Conservation (phyloP, 2,888 invertebrate genomes). For the Conops quadrifasciatus region DNA sequence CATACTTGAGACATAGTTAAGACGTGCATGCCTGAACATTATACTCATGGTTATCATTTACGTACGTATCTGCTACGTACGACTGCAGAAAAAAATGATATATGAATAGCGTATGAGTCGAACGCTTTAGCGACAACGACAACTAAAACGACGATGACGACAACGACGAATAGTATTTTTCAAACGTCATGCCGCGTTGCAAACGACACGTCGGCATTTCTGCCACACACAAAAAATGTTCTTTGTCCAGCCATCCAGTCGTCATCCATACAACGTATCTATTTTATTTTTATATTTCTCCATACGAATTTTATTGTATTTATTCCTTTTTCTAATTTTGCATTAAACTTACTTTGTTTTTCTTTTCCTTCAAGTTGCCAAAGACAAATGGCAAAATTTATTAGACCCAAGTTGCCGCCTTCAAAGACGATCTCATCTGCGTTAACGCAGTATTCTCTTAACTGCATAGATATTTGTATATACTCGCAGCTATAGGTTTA, state of each 20-base stretch:
- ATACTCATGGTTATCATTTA: background rate
- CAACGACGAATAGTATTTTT: constrained; percentile 44
- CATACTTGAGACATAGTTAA: constrained; percentile 10
- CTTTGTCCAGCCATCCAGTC: constrained; percentile 24
- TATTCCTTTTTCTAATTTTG: constrained; percentile 16
- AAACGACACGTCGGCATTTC: constrained; percentile 47
- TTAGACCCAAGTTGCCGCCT: constrained; percentile 12
- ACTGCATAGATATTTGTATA: no score
- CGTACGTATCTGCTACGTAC: constrained; percentile 21
- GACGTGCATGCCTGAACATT: background rate
- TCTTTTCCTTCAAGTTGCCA: constrained; percentile 22
- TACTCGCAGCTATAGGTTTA: no score
- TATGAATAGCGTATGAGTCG: constrained; percentile 45
- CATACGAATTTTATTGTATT: background rate
- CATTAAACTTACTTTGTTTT: constrained; percentile 31
- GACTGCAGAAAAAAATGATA: constrained; percentile 46
- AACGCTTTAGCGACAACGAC: constrained; percentile 34
- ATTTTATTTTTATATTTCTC: background rate
- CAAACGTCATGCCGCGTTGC: constrained; percentile 46
- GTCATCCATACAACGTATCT: background rate
- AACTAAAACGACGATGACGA: no score
- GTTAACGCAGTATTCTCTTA: background rate
- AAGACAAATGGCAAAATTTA: constrained; percentile 27
- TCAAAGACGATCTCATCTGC: background rate
- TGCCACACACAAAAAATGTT: constrained; percentile 47